Percentiles rank a stretch among this genome's conserved stretches.
Evolutionary conservation across 2,888 invertebrate genomes (phyloP).

Genomic region (Sarcophaga subvicina): DNA sequence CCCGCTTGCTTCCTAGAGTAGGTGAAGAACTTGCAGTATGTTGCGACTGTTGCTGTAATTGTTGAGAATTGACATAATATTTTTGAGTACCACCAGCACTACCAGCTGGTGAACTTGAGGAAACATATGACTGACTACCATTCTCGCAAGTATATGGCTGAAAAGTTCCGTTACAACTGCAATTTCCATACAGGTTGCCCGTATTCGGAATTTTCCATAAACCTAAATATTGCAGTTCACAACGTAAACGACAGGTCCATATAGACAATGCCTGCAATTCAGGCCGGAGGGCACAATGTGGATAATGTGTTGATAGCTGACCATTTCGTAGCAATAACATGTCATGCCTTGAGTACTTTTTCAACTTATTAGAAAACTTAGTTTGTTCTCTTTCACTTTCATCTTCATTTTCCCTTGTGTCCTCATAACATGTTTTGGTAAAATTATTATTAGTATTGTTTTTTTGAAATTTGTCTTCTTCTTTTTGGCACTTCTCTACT

Average conservation of each 20-base stretch:
- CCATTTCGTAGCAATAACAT: conserved; percentile 88
- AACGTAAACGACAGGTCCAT: conserved; percentile 82
- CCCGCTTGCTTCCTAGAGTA: conserved; percentile 41
- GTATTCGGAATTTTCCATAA: conserved; percentile 62
- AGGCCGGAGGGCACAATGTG: conserved; percentile 86
- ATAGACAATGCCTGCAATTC: conserved; percentile 76
- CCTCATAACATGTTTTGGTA: not conserved
- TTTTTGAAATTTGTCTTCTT: conserved; percentile 15
- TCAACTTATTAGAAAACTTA: conserved; percentile 38
- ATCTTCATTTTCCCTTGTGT: not conserved
- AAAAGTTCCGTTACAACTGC: conserved; percentile 70
- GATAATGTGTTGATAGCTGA: conserved; percentile 87
- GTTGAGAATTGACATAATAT: conserved; percentile 31
- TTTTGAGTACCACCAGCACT: conserved; percentile 27
- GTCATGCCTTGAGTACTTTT: conserved; percentile 86
- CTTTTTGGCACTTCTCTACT: conserved; percentile 17
- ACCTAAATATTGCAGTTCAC: conserved; percentile 61
- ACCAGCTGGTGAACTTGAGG: conserved; percentile 5
- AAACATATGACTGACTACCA: conserved; percentile 65
- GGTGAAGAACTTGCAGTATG: conserved; percentile 41
- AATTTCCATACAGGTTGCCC: conserved; percentile 53
- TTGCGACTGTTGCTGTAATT: conserved; percentile 31
- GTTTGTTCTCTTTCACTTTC: not conserved
- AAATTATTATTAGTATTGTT: not conserved
- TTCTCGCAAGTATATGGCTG: conserved; percentile 71